phyloP scores from a whole-genome alignment of 2,113 vertebrate species.

The Urocynchramus pylzowi region DNA sequence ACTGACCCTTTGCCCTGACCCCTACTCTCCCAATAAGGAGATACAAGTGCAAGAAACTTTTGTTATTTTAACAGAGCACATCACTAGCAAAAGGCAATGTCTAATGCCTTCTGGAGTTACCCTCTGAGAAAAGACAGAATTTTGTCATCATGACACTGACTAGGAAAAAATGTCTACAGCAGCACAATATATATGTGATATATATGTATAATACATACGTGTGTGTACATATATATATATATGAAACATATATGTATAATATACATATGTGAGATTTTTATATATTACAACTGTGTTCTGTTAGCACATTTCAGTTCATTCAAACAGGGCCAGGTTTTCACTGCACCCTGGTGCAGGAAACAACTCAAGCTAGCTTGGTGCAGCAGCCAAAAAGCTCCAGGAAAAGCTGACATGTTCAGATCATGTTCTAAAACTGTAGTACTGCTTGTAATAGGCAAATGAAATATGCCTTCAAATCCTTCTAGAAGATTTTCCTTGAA shows the following conservation, averaged over 20 bases:
- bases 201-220: background rate
- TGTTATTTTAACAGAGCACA: background rate
- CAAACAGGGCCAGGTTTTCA: background rate
- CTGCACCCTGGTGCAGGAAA: background rate
- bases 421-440: background rate
- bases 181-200: background rate
- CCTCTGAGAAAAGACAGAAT: background rate
- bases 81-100: background rate
- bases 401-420: background rate
- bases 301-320: background rate
- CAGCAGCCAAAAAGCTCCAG: background rate
- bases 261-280: background rate
- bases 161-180: background rate
- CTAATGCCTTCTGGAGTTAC: background rate
- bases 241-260: background rate
- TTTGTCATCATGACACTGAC: background rate
- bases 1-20: background rate
- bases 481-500: background rate
- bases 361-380: background rate
- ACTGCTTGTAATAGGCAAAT: background rate
- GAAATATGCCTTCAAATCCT: background rate
- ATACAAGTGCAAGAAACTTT: background rate
- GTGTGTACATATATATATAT: too few relatives aligned
- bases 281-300: background rate
- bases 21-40: background rate